Evolutionary conservation across 2,797 vertebrate genomes (phyloP).

Genomic region (Cephalopachus bancanus): DNA sequence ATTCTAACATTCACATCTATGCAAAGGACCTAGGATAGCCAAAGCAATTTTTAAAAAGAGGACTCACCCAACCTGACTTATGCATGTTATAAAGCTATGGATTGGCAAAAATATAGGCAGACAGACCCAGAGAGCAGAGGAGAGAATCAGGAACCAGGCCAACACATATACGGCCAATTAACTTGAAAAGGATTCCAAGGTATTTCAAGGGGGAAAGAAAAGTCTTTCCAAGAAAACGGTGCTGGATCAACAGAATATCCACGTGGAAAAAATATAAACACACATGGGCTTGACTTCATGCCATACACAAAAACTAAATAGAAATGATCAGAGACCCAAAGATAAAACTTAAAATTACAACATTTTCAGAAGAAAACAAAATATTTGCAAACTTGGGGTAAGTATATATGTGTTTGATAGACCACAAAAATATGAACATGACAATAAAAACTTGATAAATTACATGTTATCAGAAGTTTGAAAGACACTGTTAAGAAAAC

Average conservation of each 20-base stretch:
- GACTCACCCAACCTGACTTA: background rate
- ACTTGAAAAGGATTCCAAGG: background rate
- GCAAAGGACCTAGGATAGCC: background rate
- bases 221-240: background rate
- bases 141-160: background rate
- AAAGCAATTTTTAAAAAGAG: background rate
- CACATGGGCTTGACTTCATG: background rate
- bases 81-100: background rate
- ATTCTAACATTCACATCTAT: background rate
- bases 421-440: background rate
- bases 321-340: constrained; percentile 34
- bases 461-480: background rate
- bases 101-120: background rate
- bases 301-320: background rate
- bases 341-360: constrained; percentile 4
- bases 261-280: background rate
- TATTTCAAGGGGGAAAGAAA: background rate
- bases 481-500: background rate
- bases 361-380: background rate
- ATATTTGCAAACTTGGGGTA: background rate
- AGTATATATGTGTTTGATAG: background rate
- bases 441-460: background rate
- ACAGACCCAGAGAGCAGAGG: background rate
- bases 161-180: background rate
- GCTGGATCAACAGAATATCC: background rate